Evolutionary conservation across 2,113 vertebrate genomes (phyloP), one percentile per base, ranked within the genome.

Genomic region (Propithecus coquereli): DNA sequence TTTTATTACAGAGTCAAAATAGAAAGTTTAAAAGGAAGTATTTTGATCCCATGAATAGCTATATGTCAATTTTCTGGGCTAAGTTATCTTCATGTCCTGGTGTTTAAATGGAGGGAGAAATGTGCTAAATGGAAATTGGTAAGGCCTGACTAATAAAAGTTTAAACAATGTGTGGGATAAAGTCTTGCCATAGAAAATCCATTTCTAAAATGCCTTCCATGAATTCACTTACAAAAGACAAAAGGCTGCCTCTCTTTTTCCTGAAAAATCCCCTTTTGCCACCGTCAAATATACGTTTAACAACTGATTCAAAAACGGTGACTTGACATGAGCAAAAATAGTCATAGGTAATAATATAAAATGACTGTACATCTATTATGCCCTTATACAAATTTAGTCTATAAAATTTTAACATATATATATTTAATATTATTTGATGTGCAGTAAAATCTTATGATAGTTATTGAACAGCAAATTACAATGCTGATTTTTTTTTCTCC

Each of bases 71-170:
- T 90, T 81, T 61, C 76, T 83, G 80, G 43, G 16, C 66, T 71
- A 92, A 97, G 90, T 92, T 83, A n/a, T 57, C 71, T 87, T 47
- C 34, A 63, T 54, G 47, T 40, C 34, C 57, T 90, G 34, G 43
- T 74, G 43, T 94, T 47, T 91, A 93, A 86, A 47, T 81, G 59
- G 43, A 91, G 81, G 25, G 9, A 20, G 34, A 71, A 94, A 95
- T 73, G 47, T 47, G 57, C 47, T 83, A 85, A 84, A n/a, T 86
- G 40, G 65, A 97, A 93, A 96, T 96, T 95, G 71, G 91, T 84
- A 95, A 95, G 92, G 57, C 25, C 66, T 83, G 73, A 95, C 92
- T 97, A 96, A 96, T 92, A 45, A 94, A 97, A 96, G 70, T 97
- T 96, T 93, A 59, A 96, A 47, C 59, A 95, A 90, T 20, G 57